Percentiles rank a stretch among this genome's conserved stretches.
Conservation (phyloP, 2,113 vertebrate genomes). For the Odontesthes bonariensis region DNA sequence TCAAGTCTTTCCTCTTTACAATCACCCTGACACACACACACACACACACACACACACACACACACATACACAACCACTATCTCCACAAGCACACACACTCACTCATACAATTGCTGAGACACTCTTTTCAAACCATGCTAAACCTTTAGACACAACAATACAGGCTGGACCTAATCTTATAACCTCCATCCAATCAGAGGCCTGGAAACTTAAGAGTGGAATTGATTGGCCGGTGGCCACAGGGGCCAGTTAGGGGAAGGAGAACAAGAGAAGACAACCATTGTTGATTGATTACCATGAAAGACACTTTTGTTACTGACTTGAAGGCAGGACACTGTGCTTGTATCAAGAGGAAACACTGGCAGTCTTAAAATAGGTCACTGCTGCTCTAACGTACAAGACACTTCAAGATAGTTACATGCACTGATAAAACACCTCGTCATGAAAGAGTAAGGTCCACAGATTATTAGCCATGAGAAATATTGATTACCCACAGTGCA, state of each 20-base stretch:
- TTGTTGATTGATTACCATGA: slow-evolving; percentile 82
- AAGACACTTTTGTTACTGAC: slow-evolving; percentile 79
- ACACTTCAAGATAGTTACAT: slow-evolving; percentile 52
- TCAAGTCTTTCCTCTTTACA: slow-evolving; percentile 63
- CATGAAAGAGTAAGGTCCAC: slow-evolving; percentile 59
- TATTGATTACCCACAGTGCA: slow-evolving; percentile 71
- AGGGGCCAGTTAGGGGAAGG: slow-evolving; percentile 76
- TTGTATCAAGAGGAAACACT: slow-evolving; percentile 70
- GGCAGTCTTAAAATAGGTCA: slow-evolving; percentile 73
- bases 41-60: slow-evolving; percentile 27
- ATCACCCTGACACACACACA: slow-evolving; percentile 44
- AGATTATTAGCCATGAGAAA: slow-evolving; percentile 68
- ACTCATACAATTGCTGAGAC: slow-evolving; percentile 69
- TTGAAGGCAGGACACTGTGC: slow-evolving; percentile 70
- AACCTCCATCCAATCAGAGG: slow-evolving; percentile 68
- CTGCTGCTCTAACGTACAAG: slow-evolving; percentile 27
- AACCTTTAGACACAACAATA: slow-evolving; percentile 76
- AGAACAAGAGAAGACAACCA: slow-evolving; percentile 78
- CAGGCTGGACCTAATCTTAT: slow-evolving; percentile 76
- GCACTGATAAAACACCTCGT: slow-evolving; percentile 42
- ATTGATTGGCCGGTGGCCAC: slow-evolving; percentile 75
- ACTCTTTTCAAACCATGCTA: slow-evolving; percentile 79
- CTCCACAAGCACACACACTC: slow-evolving; percentile 33
- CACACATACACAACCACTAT: slow-evolving; percentile 14
- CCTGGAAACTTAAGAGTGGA: slow-evolving; percentile 66